Conservation (phyloP, 2,888 invertebrate genomes). For the Drosophila limbata region DNA sequence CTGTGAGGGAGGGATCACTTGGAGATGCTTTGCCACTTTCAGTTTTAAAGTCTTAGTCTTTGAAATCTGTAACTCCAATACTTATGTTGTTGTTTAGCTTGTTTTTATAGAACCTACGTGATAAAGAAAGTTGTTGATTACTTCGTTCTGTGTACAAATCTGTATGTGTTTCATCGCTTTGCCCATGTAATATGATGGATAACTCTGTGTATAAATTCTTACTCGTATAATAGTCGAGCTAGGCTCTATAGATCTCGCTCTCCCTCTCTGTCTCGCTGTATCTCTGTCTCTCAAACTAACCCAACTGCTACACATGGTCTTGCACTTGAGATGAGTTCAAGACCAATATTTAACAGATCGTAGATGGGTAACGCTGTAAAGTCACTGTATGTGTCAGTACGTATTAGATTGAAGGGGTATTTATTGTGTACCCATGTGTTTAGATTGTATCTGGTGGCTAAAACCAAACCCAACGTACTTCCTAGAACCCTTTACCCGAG, state of each 20-base stretch:
- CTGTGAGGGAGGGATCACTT: constrained; percentile 6
- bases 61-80: constrained; percentile 15
- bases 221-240: constrained; percentile 10
- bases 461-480: constrained; percentile 21
- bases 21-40: constrained; percentile 14
- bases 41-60: not conserved
- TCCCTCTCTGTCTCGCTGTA: not conserved
- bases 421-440: constrained; percentile 25
- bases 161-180: constrained; percentile 39
- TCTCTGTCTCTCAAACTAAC: constrained; percentile 11
- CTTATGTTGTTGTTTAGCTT: constrained; percentile 41
- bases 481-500: constrained; percentile 12
- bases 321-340: constrained; percentile 5
- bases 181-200: constrained; percentile 21
- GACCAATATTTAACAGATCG: constrained; percentile 10
- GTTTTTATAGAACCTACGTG: constrained; percentile 8
- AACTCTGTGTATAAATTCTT: constrained; percentile 38
- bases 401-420: constrained; percentile 20
- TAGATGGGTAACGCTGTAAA: constrained; percentile 9
- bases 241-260: constrained; percentile 18
- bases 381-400: not conserved
- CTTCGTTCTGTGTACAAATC: constrained; percentile 39
- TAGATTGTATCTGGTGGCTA: constrained; percentile 41
- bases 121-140: constrained; percentile 7
- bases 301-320: not conserved